These are phyloP conservation scores for Trichoplusia ni DNA, from an alignment of 1,140 invertebrate species.

Conservation along the genomic window DNA sequence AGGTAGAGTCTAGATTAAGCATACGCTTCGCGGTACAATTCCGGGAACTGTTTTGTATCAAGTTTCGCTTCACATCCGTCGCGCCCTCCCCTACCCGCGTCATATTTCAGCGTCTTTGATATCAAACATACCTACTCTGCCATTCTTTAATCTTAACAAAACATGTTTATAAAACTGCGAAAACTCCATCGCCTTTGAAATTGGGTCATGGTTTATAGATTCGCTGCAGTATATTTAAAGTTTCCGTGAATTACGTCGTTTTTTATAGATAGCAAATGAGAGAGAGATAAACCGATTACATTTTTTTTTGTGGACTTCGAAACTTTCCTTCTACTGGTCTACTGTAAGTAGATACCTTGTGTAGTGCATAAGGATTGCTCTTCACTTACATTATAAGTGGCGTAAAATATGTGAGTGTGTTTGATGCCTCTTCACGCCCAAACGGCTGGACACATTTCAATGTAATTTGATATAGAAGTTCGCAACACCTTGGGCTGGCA, in stretches of 20 bases:
- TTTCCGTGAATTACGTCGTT: background rate
- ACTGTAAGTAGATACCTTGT: too few species aligned
- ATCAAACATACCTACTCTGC: background rate
- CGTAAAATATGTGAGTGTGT: too few species aligned
- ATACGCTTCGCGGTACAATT: constrained; percentile 16
- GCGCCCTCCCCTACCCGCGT: background rate
- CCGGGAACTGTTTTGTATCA: constrained; percentile 29
- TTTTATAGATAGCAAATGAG: background rate
- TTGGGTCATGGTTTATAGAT: constrained; percentile 24
- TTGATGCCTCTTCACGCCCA: too few species aligned
- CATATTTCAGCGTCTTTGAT: background rate
- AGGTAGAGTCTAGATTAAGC: background rate
- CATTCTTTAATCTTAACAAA: background rate
- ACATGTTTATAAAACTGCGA: constrained; percentile 4
- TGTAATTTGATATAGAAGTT: too few species aligned
- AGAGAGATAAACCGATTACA: background rate
- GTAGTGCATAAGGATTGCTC: too few species aligned
- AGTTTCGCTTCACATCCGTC: background rate
- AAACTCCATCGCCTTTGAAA: background rate
- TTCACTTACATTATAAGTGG: too few species aligned
- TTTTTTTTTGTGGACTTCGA: too few species aligned
- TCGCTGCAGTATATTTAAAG: constrained; percentile 12
- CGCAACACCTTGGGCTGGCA: too few species aligned
- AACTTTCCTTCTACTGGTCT: too few species aligned
- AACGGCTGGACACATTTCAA: too few species aligned